These are phyloP conservation scores for Allolobophora icterica DNA, from an alignment of 2,888 invertebrate genomes.

Conservation along the genomic window DNA sequence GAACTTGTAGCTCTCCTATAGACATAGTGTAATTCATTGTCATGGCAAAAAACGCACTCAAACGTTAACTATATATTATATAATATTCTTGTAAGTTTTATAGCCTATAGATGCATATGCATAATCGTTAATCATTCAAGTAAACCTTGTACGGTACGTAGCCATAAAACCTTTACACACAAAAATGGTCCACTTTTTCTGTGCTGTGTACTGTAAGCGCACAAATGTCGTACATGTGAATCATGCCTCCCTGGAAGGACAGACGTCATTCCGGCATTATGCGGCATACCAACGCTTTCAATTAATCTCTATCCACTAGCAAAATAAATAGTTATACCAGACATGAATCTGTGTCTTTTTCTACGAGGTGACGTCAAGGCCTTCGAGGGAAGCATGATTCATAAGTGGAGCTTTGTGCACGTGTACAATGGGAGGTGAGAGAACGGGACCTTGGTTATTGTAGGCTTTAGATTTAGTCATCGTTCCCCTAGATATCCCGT, in stretches of 20 bases:
- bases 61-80: no score
- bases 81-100: no score
- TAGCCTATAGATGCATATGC: no score
- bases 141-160: no score
- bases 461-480: background rate
- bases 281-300: background rate
- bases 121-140: no score
- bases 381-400: background rate
- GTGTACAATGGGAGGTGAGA: background rate
- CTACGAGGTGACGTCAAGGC: background rate
- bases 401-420: background rate
- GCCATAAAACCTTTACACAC: background rate
- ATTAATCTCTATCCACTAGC: background rate
- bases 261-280: background rate
- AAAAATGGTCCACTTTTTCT: background rate
- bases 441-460: background rate
- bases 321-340: constrained; percentile 7
- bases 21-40: no score
- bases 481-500: background rate
- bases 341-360: background rate
- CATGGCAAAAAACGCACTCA: no score
- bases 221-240: background rate
- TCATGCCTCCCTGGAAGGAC: constrained; percentile 2
- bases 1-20: no score
- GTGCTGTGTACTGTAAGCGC: background rate